Percentiles rank a stretch among this genome's conserved stretches.
Conservation (phyloP, 2,797 vertebrate species). For the Falco naumanni region DNA sequence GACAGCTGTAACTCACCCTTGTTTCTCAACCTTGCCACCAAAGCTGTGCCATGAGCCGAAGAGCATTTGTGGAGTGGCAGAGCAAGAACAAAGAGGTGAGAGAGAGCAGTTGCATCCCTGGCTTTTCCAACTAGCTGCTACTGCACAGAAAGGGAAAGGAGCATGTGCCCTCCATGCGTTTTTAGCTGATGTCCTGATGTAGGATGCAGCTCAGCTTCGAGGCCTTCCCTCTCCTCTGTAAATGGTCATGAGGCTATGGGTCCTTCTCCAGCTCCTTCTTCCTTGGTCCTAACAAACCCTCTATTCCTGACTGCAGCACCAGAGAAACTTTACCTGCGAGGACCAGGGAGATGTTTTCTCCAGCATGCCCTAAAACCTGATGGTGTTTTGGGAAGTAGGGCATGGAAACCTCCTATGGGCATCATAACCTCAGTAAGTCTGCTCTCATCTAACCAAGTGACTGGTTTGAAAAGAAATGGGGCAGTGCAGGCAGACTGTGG, state of each 20-base stretch:
- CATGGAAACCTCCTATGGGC: neutral
- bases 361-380: neutral
- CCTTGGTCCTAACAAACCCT: neutral
- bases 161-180: neutral
- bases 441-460: neutral
- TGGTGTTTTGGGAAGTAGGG: neutral
- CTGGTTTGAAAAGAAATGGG: neutral
- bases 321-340: neutral
- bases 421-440: neutral
- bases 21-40: neutral
- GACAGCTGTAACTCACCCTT: neutral
- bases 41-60: neutral
- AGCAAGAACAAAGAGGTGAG: neutral
- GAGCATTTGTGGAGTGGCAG: neutral
- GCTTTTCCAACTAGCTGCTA: neutral
- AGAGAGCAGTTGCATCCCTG: neutral
- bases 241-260: neutral
- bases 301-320: neutral
- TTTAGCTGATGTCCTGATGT: neutral
- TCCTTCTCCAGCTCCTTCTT: neutral
- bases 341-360: neutral
- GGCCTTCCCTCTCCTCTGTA: neutral
- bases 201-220: neutral
- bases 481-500: neutral
- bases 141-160: neutral